A percentile compares a stretch with the other conserved stretches of the same genome.
Conservation (phyloP, 1,140 invertebrate species). For the Andrena cerasifolii region DNA sequence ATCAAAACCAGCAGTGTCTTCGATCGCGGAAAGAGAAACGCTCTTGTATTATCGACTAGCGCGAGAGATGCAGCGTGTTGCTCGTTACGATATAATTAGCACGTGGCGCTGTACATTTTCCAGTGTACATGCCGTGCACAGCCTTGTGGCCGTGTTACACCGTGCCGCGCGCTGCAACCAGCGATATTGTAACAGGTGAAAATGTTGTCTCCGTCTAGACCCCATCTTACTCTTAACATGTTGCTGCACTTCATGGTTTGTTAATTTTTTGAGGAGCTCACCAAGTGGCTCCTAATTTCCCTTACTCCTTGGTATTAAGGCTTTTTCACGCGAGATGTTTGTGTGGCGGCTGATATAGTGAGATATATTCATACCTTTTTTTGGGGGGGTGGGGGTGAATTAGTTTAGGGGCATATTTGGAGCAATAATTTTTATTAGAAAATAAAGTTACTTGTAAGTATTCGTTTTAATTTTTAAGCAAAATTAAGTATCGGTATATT, state of each 20-base stretch:
- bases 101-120: constrained; percentile 39
- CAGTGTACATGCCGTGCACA: constrained; percentile 4
- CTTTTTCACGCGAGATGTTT: no score
- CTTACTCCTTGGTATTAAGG: no score
- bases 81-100: constrained; percentile 42
- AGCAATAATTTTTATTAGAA: no score
- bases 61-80: constrained; percentile 29
- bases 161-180: not conserved
- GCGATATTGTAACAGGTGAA: constrained; percentile 4
- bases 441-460: no score
- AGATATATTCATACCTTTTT: no score
- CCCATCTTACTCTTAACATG: constrained; percentile 5
- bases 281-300: no score
- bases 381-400: no score
- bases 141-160: not conserved
- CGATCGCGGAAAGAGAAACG: constrained; percentile 28
- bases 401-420: no score
- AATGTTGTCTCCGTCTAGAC: not conserved
- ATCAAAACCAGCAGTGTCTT: not conserved
- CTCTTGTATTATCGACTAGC: constrained; percentile 15
- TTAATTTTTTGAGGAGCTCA: not conserved
- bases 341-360: no score
- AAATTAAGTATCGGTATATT: no score
- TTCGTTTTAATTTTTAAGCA: no score
- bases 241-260: not conserved